Percentiles rank a stretch among this genome's conserved stretches.
phyloP scores from a whole-genome alignment of 2,797 vertebrate species.

The Hoplostethus mediterraneus region DNA sequence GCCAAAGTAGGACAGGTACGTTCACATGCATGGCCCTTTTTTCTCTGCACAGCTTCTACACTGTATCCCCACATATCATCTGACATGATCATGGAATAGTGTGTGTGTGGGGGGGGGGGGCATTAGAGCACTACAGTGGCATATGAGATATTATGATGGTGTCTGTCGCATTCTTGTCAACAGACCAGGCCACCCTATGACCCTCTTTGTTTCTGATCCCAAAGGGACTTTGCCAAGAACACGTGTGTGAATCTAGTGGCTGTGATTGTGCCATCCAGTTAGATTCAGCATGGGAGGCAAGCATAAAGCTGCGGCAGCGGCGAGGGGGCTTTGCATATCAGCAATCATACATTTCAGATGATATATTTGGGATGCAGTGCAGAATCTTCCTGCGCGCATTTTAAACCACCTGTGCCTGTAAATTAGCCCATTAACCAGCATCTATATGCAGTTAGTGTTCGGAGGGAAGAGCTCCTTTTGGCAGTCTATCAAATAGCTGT shows the following conservation, averaged over 20 bases:
- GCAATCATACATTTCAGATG: conserved; percentile 58
- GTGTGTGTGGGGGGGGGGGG: no score
- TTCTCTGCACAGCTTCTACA: no score
- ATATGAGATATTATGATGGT: no score
- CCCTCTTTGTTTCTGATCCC: conserved; percentile 3
- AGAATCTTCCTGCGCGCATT: conserved; percentile 56
- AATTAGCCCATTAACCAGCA: conserved; percentile 81
- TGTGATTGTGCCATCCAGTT: conserved; percentile 39
- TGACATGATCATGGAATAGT: no score
- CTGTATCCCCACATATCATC: no score
- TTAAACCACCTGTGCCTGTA: conserved; percentile 77
- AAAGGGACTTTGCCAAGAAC: conserved; percentile 17
- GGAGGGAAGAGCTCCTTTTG: conserved; percentile 57
- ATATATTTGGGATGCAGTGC: conserved; percentile 63
- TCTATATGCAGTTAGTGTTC: conserved; percentile 74
- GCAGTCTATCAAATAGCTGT: conserved; percentile 70
- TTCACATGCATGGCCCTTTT: conserved; percentile 1
- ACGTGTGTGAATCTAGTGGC: conserved; percentile 25
- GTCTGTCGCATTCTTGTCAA: no score
- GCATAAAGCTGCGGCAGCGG: conserved; percentile 41
- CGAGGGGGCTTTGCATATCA: conserved; percentile 45
- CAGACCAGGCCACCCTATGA: no score
- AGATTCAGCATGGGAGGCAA: conserved; percentile 45
- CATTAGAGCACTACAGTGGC: not conserved
- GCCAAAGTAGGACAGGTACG: conserved; percentile 94